These are phyloP conservation scores for Melieria crassipennis DNA, from an alignment of 2,888 invertebrate species.

Conservation along the genomic window DNA sequence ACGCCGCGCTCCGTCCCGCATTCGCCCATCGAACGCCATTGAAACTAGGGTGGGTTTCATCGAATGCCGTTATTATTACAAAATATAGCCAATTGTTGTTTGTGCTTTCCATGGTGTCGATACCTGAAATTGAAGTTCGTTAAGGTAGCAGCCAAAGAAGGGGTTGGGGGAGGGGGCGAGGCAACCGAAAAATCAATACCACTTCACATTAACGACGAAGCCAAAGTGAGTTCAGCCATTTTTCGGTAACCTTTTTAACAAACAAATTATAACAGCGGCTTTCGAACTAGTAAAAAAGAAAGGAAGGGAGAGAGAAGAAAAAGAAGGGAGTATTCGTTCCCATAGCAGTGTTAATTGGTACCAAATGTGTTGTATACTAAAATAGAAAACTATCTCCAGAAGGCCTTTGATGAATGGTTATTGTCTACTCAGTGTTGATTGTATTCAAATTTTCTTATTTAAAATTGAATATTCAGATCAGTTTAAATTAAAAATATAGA, in stretches of 20 bases:
- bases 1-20: neutral
- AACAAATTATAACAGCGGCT: too few species aligned
- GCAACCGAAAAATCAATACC: conserved; percentile 6
- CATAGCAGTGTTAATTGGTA: too few species aligned
- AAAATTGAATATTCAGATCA: too few species aligned
- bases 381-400: too few species aligned
- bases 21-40: neutral
- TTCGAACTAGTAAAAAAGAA: too few species aligned
- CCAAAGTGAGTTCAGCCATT: conserved; percentile 55
- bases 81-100: neutral
- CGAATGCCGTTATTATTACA: neutral
- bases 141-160: neutral
- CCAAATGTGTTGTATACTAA: too few species aligned
- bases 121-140: conserved; percentile 2
- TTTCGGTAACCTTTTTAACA: conserved; percentile 52
- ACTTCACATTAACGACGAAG: conserved; percentile 30
- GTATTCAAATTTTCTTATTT: too few species aligned
- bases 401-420: too few species aligned
- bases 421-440: too few species aligned
- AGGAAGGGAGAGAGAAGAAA: too few species aligned
- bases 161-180: neutral
- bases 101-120: neutral
- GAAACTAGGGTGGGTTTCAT: conserved; percentile 28
- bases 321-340: too few species aligned
- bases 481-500: too few species aligned